phyloP scores from a whole-genome alignment of 2,888 invertebrate genomes.

The Strigamia maritima region DNA sequence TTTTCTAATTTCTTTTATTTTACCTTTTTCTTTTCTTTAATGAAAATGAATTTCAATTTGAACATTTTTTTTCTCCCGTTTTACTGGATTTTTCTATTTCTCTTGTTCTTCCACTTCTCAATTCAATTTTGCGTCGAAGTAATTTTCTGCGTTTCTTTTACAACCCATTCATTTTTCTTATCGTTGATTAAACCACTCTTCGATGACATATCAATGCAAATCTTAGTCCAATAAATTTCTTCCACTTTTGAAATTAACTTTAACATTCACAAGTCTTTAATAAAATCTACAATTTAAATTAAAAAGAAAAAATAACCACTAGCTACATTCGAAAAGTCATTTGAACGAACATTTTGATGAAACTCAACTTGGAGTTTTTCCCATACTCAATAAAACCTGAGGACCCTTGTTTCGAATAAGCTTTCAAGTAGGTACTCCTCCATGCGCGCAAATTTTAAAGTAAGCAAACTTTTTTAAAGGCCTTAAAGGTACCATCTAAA shows the following conservation, averaged over 20 bases:
- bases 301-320: too few species aligned
- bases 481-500: too few species aligned
- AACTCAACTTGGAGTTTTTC: too few species aligned
- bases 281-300: too few species aligned
- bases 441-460: too few species aligned
- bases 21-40: background rate
- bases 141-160: conserved; percentile 20
- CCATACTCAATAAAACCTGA: too few species aligned
- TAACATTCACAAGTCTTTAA: too few species aligned
- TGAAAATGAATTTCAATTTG: conserved; percentile 32
- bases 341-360: too few species aligned
- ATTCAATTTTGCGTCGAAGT: conserved; percentile 29
- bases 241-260: background rate
- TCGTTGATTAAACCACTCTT: conserved; percentile 26
- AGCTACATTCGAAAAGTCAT: too few species aligned
- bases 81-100: background rate
- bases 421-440: too few species aligned
- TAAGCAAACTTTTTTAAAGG: too few species aligned
- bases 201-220: conserved; percentile 22
- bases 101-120: background rate
- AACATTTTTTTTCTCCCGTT: background rate
- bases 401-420: too few species aligned
- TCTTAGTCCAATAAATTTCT: background rate
- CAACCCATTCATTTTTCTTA: conserved; percentile 24
- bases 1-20: background rate